phyloP scores from a whole-genome alignment of 64 coral and sea anemone species.

The Exaiptasia diaphana region DNA sequence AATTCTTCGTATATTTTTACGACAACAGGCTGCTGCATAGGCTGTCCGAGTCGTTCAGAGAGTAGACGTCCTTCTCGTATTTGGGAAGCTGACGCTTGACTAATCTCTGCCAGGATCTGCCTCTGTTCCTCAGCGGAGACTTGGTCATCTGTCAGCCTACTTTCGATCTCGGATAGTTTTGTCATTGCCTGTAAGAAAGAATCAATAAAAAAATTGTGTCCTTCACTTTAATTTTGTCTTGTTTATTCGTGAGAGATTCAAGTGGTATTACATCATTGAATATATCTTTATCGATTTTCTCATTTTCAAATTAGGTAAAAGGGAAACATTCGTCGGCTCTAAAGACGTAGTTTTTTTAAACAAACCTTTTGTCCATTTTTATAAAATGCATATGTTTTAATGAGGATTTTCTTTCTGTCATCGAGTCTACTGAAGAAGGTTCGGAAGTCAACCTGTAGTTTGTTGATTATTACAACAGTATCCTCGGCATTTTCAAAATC shows the following conservation, averaged over 20 bases:
- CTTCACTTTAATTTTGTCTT: background rate
- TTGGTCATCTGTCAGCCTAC: slow-evolving; percentile 63
- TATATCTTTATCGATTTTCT: too few relatives aligned
- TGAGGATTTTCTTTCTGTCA: slow-evolving; percentile 65
- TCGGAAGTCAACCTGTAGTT: slow-evolving; percentile 66
- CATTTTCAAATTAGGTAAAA: too few relatives aligned
- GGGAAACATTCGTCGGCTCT: too few relatives aligned
- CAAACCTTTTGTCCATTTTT: slow-evolving; percentile 65
- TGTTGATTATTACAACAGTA: slow-evolving; percentile 41
- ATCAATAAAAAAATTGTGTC: background rate
- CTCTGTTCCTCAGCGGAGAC: slow-evolving; percentile 78
- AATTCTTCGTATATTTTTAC: slow-evolving; percentile 93
- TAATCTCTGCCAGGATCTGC: slow-evolving; percentile 62
- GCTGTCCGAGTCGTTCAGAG: slow-evolving; percentile 61
- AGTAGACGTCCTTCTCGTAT: slow-evolving; percentile 72
- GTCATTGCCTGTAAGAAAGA: slow-evolving; percentile 55
- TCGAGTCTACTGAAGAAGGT: slow-evolving; percentile 62
- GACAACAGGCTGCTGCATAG: slow-evolving; percentile 66
- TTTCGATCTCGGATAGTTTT: slow-evolving; percentile 68
- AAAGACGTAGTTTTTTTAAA: too few relatives aligned
- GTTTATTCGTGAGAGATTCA: background rate
- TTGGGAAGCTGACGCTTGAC: slow-evolving; percentile 65
- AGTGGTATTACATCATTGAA: too few relatives aligned
- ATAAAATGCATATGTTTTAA: slow-evolving; percentile 74
- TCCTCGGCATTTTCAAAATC: slow-evolving; percentile 57